Base-by-base conservation (phyloP, 2,113 vertebrate genomes). In the Actinemys pallida region DNA sequence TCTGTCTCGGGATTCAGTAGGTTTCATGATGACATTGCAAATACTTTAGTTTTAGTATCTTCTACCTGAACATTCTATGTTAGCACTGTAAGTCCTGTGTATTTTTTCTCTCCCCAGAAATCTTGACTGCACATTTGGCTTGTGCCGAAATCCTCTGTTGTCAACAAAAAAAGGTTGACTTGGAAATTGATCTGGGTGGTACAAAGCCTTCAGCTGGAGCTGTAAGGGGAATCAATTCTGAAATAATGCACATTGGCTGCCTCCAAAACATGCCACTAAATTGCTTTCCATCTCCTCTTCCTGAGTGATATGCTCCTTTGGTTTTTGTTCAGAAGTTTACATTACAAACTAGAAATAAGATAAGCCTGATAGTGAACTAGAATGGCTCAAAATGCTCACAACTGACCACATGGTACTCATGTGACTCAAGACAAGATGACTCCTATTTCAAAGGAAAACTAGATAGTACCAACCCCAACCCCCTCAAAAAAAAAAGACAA, bases 371-470 rank as follows among this genome's bases (percentile, higher is more conserved):
- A 47, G 83, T 31, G 56, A 76, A 25, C 7, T 8, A 39, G n/a
- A 47, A 80, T 59, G n/a, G 6, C 7, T 11, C 79, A 31, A 49
- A 47, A 22, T 1, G 31, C 69, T 39, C 35, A n/a, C 1, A 1
- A 57, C 72, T 62, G 57, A 52, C 59, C 31, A n/a, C 80, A 5
- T 0, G 1, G 3, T 0, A n/a, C 50, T 20, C 29, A 1, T 1
- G 22, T 3, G 50, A 72, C 2, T 81, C 50, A 16, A 53, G 42
- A 54, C 11, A 45, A 49, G 24, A 8, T 0, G 47, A 54, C 12
- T 72, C n/a, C 29, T 29, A 75, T 59, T 84, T 59, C 50, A 54
- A 81, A 72, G 10, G 83, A 59, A 35, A 2, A 69, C 10, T 13
- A 12, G 62, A 54, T 27, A 35, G 22, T 22, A 42, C 49, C 86